phyloP scores from a whole-genome alignment of 2,113 vertebrate species.

The Siniperca chuatsi region DNA sequence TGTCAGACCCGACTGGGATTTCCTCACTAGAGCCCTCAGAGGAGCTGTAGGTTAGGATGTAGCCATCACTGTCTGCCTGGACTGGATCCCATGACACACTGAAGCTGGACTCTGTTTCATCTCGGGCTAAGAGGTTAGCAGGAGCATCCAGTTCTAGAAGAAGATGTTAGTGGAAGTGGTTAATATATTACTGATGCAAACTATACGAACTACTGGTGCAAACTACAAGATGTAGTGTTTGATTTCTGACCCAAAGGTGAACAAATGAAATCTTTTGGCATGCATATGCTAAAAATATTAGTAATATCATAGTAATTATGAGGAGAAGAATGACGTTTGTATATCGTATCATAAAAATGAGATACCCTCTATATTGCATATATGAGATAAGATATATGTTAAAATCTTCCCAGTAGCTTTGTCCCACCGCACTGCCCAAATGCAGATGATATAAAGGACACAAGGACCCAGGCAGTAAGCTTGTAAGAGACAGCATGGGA shows the following conservation, averaged over 20 bases:
- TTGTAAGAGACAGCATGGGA: neutral
- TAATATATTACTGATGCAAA: conserved; percentile 47
- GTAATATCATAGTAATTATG: neutral
- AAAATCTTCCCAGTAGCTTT: neutral
- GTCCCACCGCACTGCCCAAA: neutral
- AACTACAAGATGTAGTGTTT: conserved; percentile 39
- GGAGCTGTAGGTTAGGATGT: conserved; percentile 85
- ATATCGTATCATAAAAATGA: neutral
- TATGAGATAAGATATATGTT: neutral
- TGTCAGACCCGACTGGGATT: conserved; percentile 77
- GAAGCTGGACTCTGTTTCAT: conserved; percentile 83
- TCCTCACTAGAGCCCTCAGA: conserved; percentile 78
- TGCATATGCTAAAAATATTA: conserved; percentile 23
- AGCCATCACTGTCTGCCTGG: conserved; percentile 83
- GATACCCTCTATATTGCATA: neutral
- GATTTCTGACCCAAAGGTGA: neutral
- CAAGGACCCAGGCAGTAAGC: conserved; percentile 64
- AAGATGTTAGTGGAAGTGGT: conserved; percentile 49
- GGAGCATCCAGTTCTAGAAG: conserved; percentile 66
- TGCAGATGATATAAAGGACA: neutral
- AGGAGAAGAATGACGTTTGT: neutral
- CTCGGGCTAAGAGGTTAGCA: conserved; percentile 60
- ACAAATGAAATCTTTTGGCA: conserved; percentile 5
- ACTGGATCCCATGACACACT: conserved; percentile 82
- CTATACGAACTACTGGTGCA: conserved; percentile 25